Conservation (phyloP, 2,888 invertebrate species). For the Phyllotreta striolata region DNA sequence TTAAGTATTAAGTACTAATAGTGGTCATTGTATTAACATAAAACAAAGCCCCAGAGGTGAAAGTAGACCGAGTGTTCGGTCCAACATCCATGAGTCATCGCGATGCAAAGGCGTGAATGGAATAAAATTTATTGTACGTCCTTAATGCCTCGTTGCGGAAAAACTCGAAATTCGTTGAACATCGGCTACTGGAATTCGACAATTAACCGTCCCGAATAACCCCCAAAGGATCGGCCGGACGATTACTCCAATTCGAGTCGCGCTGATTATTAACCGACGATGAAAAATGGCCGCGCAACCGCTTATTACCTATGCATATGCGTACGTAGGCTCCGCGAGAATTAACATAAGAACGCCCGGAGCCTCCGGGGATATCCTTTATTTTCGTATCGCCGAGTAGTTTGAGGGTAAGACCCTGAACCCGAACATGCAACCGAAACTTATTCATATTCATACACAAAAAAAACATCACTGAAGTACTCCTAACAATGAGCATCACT, state of each 20-base stretch:
- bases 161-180: background rate
- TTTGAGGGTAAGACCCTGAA: constrained; percentile 9
- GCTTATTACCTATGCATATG: constrained; percentile 50
- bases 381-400: constrained; percentile 24
- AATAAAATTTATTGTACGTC: no score
- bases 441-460: no score
- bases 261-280: constrained; percentile 41
- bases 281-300: constrained; percentile 44
- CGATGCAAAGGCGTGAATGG: no score
- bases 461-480: no score
- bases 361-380: constrained; percentile 20
- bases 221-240: background rate
- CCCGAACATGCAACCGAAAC: background rate
- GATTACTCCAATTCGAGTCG: constrained; percentile 44
- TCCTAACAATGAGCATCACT: no score
- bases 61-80: no score
- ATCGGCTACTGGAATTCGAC: constrained; percentile 29
- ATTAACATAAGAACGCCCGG: constrained; percentile 49
- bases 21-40: no score
- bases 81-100: no score
- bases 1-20: no score
- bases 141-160: no score
- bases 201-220: constrained; percentile 11
- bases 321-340: constrained; percentile 40
- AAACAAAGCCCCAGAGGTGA: no score